These are phyloP conservation scores for Passer domesticus DNA, from an alignment of 2,113 vertebrate genomes.

Conservation along the genomic window DNA sequence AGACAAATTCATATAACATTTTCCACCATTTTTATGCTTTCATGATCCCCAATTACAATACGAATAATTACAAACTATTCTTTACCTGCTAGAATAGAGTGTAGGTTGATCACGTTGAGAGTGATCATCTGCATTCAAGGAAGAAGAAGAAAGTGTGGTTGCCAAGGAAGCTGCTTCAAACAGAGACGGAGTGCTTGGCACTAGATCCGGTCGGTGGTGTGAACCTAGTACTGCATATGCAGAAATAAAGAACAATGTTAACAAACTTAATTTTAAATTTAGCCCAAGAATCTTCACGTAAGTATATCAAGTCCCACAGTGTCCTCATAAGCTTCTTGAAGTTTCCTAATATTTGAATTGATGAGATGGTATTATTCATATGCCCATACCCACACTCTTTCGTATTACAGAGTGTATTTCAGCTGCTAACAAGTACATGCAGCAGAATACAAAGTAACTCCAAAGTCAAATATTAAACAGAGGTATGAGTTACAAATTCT, in stretches of 20 bases:
- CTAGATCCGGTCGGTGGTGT: conserved; percentile 82
- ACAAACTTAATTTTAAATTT: not conserved
- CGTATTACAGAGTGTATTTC: not conserved
- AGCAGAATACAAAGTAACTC: not conserved
- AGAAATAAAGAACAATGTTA: not conserved
- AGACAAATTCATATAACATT: not conserved
- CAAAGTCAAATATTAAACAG: not conserved
- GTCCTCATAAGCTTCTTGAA: not conserved
- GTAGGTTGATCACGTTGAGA: conserved; percentile 74
- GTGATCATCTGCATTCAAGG: conserved; percentile 78
- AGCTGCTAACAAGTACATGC: not conserved
- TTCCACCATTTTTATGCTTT: not conserved
- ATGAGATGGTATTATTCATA: not conserved
- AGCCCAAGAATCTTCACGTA: not conserved
- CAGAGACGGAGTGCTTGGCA: conserved; percentile 82
- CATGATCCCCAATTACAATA: not conserved
- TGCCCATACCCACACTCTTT: not conserved
- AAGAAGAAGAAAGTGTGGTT: conserved; percentile 90
- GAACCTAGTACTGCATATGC: conserved; percentile 77
- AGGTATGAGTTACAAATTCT: not conserved
- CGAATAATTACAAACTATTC: not conserved
- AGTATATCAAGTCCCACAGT: not conserved
- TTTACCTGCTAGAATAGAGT: conserved; percentile 75
- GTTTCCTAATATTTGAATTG: not conserved
- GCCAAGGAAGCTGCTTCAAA: conserved; percentile 89